phyloP scores from a whole-genome alignment of 2,888 invertebrate species.

The Ctenicera cuprea region DNA sequence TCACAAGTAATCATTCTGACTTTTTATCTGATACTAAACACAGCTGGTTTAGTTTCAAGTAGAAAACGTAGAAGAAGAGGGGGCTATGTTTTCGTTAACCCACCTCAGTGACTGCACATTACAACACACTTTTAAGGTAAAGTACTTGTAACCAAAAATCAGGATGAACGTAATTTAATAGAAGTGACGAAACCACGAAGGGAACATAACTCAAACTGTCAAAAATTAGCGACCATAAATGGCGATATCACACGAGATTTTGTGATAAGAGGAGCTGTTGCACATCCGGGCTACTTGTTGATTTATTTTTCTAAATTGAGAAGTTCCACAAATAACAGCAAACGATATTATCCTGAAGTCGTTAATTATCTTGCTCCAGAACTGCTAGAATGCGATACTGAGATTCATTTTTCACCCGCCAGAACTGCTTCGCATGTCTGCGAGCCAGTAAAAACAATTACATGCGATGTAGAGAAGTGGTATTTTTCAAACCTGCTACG shows the following conservation, averaged over 20 bases:
- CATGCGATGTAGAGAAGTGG: slow-evolving; percentile 32
- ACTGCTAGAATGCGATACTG: slow-evolving; percentile 13
- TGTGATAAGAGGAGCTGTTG: slow-evolving; percentile 15
- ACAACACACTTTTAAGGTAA: no score
- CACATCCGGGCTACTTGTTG: slow-evolving; percentile 19
- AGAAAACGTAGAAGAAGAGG: no score
- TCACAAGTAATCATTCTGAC: no score
- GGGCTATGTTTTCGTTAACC: no score
- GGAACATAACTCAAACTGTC: neutral
- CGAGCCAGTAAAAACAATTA: slow-evolving; percentile 44
- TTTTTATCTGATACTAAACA: no score
- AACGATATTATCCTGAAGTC: slow-evolving; percentile 26
- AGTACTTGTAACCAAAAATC: neutral
- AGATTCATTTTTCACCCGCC: slow-evolving; percentile 37
- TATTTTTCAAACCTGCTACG: slow-evolving; percentile 33
- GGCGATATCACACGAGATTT: neutral
- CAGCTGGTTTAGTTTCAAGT: no score
- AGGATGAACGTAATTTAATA: neutral
- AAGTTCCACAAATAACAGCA: slow-evolving; percentile 24
- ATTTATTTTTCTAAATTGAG: slow-evolving; percentile 20
- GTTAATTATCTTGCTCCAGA: slow-evolving; percentile 33
- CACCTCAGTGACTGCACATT: no score
- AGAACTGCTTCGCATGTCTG: slow-evolving; percentile 29
- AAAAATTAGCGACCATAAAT: slow-evolving; percentile 3
- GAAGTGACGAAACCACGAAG: neutral